phyloP scores from a whole-genome alignment of 1,140 invertebrate genomes.

The Drepana arcuata region DNA sequence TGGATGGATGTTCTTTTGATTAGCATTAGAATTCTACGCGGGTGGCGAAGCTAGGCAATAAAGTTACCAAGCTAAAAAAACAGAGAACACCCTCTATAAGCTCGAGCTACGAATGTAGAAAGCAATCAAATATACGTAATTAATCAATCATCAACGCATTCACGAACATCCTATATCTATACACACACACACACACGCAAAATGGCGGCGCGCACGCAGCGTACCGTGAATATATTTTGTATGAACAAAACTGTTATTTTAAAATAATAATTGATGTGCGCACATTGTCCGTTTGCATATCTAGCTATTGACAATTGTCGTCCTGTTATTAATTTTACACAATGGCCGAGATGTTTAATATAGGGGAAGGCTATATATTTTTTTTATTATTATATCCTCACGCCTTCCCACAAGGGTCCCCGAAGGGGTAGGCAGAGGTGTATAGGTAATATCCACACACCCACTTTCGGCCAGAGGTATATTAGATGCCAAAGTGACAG shows the following conservation, averaged over 20 bases:
- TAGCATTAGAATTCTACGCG: too few species aligned
- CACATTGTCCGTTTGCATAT: slow-evolving; percentile 40
- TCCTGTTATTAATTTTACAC: slow-evolving; percentile 53
- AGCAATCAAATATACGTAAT: slow-evolving; percentile 28
- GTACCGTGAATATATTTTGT: slow-evolving; percentile 62
- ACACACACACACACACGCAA: slow-evolving; percentile 12
- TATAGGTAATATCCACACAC: too few species aligned
- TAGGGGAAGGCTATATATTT: slow-evolving; percentile 28
- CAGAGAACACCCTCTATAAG: slow-evolving; percentile 18
- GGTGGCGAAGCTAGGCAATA: too few species aligned
- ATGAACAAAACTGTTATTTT: slow-evolving; percentile 69
- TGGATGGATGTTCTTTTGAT: too few species aligned
- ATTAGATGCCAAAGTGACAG: too few species aligned
- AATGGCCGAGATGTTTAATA: slow-evolving; percentile 19
- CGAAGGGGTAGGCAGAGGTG: too few species aligned
- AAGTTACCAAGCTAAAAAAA: too few species aligned
- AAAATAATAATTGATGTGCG: slow-evolving; percentile 64
- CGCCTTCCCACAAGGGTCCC: too few species aligned
- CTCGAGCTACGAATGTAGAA: too few species aligned
- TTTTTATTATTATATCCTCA: too few species aligned
- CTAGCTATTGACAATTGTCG: slow-evolving; percentile 49
- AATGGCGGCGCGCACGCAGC: slow-evolving; percentile 5
- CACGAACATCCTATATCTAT: slow-evolving; percentile 43
- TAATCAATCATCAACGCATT: slow-evolving; percentile 43
- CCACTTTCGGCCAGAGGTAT: too few species aligned